These are phyloP conservation scores for Brachypalpus laphriformis DNA, from an alignment of 2,888 invertebrate species.

Conservation along the genomic window DNA sequence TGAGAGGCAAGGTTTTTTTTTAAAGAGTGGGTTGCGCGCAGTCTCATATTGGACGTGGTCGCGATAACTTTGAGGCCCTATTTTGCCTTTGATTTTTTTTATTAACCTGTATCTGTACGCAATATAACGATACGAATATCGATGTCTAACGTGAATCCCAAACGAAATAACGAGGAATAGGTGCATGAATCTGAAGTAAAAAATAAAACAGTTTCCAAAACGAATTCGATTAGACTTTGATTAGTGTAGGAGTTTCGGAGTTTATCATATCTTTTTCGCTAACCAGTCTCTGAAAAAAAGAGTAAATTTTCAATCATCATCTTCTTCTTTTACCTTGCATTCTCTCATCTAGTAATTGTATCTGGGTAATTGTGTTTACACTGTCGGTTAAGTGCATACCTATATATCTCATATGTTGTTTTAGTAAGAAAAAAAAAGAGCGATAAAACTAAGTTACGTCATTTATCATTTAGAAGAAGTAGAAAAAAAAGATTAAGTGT, in stretches of 20 bases:
- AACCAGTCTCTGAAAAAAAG: conserved; percentile 2
- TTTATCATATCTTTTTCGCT: not conserved
- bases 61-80: conserved; percentile 64
- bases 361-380: conserved; percentile 66
- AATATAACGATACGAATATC: conserved; percentile 39
- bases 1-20: conserved; percentile 50
- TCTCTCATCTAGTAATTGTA: conserved; percentile 58
- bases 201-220: conserved; percentile 11
- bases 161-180: not conserved
- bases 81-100: conserved; percentile 5
- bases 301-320: conserved; percentile 4
- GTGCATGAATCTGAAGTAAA: conserved; percentile 17
- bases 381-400: conserved; percentile 57
- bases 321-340: conserved; percentile 55
- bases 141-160: conserved; percentile 46
- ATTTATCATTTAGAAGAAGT: conserved; percentile 22
- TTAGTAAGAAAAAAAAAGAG: not conserved
- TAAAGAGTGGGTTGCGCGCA: conserved; percentile 75
- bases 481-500: conserved; percentile 22
- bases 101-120: conserved; percentile 47
- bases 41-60: conserved; percentile 76
- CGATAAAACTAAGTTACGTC: conserved; percentile 54
- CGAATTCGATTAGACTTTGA: conserved; percentile 3
- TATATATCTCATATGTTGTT: conserved; percentile 17
- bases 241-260: not conserved